Evolutionary conservation across 2,888 invertebrate species (phyloP).

Genomic region (Trissolcus japonicus): DNA sequence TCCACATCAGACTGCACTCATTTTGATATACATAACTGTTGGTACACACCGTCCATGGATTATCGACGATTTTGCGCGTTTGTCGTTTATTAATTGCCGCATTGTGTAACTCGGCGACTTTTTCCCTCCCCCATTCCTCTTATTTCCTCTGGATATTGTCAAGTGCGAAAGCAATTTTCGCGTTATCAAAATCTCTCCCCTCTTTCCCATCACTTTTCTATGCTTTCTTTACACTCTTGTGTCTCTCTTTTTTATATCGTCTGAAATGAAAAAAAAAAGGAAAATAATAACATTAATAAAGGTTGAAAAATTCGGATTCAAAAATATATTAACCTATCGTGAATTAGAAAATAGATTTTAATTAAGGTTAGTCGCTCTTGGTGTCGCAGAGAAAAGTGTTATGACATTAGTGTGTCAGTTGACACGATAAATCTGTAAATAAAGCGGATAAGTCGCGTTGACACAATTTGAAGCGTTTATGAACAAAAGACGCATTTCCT

Average conservation of each 20-base stretch:
- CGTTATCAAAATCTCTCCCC: slow-evolving; percentile 42
- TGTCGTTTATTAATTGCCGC: slow-evolving; percentile 53
- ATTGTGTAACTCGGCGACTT: slow-evolving; percentile 42
- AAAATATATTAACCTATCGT: not conserved
- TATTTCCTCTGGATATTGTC: slow-evolving; percentile 52
- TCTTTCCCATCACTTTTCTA: no score
- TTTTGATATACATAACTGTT: slow-evolving; percentile 50
- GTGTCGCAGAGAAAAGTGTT: slow-evolving; percentile 3
- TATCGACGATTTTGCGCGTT: slow-evolving; percentile 52
- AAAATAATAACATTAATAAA: not conserved
- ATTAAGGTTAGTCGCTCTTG: slow-evolving; percentile 2
- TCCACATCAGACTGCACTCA: slow-evolving; percentile 52
- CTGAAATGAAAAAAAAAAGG: not conserved
- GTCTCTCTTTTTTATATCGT: slow-evolving; percentile 23
- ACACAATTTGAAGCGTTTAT: slow-evolving; percentile 36
- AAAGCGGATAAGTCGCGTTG: slow-evolving; percentile 34
- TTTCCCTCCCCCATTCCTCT: slow-evolving; percentile 20
- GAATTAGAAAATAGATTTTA: not conserved
- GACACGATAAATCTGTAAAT: slow-evolving; percentile 31
- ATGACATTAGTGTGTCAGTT: slow-evolving; percentile 7
- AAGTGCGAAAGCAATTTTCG: slow-evolving; percentile 53
- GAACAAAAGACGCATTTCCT: slow-evolving; percentile 54
- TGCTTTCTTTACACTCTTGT: slow-evolving; percentile 27
- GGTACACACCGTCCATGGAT: slow-evolving; percentile 52
- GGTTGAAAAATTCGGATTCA: not conserved